Percentiles rank a stretch among this genome's conserved stretches.
Conservation (phyloP, 2,113 vertebrate genomes). For the Thomomys bottae region DNA sequence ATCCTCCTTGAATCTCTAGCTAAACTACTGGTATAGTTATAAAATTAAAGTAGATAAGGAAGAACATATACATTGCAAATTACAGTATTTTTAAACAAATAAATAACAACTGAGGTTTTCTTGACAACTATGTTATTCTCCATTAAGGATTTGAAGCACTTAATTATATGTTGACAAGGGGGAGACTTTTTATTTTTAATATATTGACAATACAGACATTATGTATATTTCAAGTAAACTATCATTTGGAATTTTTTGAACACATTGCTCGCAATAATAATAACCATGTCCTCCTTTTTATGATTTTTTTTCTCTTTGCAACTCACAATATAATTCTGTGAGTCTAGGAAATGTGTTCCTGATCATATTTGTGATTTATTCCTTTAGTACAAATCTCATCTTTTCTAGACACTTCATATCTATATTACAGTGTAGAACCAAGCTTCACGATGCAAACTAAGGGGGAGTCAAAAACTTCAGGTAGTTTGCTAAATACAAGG, state of each 20-base stretch:
- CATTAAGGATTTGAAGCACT: background rate
- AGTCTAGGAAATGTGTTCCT: background rate
- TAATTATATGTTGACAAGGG: background rate
- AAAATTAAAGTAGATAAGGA: background rate
- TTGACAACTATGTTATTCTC: background rate
- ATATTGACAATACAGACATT: background rate
- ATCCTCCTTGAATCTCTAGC: too few relatives aligned
- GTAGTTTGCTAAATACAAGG: background rate
- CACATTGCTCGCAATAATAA: constrained; percentile 9
- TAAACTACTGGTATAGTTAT: background rate
- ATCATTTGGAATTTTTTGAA: background rate
- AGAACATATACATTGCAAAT: background rate
- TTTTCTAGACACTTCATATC: background rate
- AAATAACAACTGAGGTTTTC: background rate
- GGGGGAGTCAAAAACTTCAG: background rate
- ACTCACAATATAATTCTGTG: background rate
- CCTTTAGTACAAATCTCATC: background rate
- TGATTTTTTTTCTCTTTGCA: background rate
- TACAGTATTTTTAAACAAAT: background rate
- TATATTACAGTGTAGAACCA: background rate
- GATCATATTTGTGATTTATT: background rate
- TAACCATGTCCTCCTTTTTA: background rate
- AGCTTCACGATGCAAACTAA: background rate
- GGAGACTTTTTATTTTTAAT: background rate
- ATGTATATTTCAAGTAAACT: background rate